Conservation (phyloP, 1,140 invertebrate genomes). For the Apis mellifera region DNA sequence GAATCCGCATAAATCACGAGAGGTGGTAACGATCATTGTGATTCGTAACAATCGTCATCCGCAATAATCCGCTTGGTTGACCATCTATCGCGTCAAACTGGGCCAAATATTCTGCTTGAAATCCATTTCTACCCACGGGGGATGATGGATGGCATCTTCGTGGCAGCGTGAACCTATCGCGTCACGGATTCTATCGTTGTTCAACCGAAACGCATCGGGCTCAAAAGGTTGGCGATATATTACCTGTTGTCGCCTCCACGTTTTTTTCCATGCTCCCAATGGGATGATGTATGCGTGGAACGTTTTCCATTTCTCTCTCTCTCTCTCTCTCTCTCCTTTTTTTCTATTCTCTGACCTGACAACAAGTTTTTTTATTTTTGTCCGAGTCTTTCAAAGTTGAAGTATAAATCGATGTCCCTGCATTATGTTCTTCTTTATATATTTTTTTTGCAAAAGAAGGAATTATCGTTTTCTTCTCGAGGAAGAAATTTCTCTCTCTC, state of each 20-base stretch:
- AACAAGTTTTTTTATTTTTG: not conserved
- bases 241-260: not conserved
- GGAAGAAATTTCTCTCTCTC: not conserved
- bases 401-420: not conserved
- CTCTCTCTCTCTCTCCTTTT: not conserved
- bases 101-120: not conserved
- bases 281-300: not conserved
- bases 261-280: not conserved
- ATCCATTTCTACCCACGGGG: not conserved
- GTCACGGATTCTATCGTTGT: not conserved
- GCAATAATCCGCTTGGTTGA: no score
- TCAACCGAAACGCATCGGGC: not conserved
- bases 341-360: not conserved
- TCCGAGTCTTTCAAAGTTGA: not conserved
- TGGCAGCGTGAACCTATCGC: no score
- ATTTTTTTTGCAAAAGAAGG: no score
- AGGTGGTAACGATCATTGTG: no score
- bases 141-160: not conserved
- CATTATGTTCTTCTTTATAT: no score
- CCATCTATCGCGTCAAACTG: constrained; percentile 4
- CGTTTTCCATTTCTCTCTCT: not conserved
- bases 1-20: no score
- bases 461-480: not conserved
- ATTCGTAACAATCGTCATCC: no score
- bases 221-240: not conserved